phyloP scores from a whole-genome alignment of 1,140 invertebrate genomes.

The Bombus confusus region DNA sequence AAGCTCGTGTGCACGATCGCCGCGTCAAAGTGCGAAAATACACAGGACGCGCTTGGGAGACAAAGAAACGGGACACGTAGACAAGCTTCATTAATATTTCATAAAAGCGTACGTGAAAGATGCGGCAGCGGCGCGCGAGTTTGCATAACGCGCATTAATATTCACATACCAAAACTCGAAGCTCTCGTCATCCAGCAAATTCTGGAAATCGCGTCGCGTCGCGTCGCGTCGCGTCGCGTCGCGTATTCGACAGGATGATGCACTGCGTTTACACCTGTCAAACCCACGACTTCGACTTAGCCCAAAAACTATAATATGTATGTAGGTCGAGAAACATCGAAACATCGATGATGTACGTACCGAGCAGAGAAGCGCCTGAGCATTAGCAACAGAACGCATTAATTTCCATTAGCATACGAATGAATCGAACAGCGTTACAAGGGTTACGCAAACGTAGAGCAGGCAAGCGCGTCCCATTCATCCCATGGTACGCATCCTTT shows the following conservation, averaged over 20 bases:
- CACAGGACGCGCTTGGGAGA: background rate
- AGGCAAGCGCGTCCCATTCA: background rate
- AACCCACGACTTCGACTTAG: background rate
- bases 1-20: no score
- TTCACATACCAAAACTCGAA: constrained; percentile 10
- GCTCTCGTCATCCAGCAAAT: constrained; percentile 7
- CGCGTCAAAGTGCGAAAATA: background rate
- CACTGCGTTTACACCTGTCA: background rate
- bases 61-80: background rate
- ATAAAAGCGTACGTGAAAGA: background rate
- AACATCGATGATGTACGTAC: constrained; percentile 1
- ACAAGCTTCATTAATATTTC: constrained; percentile 28
- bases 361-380: background rate
- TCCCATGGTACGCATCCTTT: constrained; percentile 13
- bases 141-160: constrained; percentile 28
- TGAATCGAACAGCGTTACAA: constrained; percentile 26
- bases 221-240: background rate
- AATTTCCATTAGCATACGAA: constrained; percentile 54
- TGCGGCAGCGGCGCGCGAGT: background rate
- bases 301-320: background rate
- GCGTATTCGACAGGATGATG: background rate
- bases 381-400: constrained; percentile 32
- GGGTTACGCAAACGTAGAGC: constrained; percentile 1
- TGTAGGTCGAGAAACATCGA: constrained; percentile 3
- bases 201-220: background rate